phyloP scores from a whole-genome alignment of 2,888 invertebrate species.

The Athalia rosae region DNA sequence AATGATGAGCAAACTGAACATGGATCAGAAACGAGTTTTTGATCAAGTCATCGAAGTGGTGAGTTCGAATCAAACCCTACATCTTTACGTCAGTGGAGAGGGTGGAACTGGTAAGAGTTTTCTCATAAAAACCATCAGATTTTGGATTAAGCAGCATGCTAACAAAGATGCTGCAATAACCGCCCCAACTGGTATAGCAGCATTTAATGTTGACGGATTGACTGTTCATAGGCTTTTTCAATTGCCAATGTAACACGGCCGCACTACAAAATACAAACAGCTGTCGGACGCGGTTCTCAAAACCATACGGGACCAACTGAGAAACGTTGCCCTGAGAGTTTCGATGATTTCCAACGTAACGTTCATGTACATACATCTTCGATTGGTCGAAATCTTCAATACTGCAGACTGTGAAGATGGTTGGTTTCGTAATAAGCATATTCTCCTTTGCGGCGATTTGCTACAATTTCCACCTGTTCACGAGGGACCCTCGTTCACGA shows the following conservation, averaged over 20 bases:
- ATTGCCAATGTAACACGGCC: no score
- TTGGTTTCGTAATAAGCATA: conserved; percentile 55
- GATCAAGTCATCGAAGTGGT: conserved; percentile 7
- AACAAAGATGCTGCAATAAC: conserved; percentile 35
- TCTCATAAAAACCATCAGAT: conserved; percentile 49
- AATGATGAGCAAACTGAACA: no score
- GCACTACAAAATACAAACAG: conserved; percentile 46
- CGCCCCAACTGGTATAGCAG: conserved; percentile 46
- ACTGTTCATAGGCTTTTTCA: conserved; percentile 56
- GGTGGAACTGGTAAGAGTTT: conserved; percentile 61
- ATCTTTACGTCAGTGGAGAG: conserved; percentile 57
- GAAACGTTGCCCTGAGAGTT: conserved; percentile 54
- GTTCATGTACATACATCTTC: conserved; percentile 53
- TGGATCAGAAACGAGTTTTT: no score
- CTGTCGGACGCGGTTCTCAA: conserved; percentile 55
- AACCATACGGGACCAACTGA: conserved; percentile 52
- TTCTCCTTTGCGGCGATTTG: conserved; percentile 54
- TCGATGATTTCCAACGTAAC: conserved; percentile 51
- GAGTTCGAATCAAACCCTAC: conserved; percentile 47
- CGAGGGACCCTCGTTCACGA: conserved; percentile 56
- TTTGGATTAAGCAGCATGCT: no score
- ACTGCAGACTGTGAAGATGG: conserved; percentile 55
- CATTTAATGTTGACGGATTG: conserved; percentile 60
- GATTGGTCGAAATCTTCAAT: conserved; percentile 58
- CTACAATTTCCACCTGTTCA: conserved; percentile 60